A percentile compares a stretch with the other conserved stretches of the same genome.
Conservation (phyloP, 2,888 invertebrate species). For the Vanessa cardui region DNA sequence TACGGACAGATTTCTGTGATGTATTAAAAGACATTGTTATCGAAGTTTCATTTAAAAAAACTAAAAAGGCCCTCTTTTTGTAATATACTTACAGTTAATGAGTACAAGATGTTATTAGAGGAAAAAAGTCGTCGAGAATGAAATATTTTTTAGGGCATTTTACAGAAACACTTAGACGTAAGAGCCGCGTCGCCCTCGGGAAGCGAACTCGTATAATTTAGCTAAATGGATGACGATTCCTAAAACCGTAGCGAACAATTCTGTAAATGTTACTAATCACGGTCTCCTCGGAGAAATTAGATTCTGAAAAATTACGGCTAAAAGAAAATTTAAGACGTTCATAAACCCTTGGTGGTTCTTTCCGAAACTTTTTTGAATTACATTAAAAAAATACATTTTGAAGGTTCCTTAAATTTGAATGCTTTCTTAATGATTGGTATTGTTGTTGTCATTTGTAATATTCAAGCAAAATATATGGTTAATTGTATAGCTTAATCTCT, state of each 20-base stretch:
- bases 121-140: not conserved
- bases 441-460: too few species aligned
- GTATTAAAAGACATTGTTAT: too few species aligned
- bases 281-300: slow-evolving; percentile 21
- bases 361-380: not conserved
- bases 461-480: too few species aligned
- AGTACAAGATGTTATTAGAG: not conserved
- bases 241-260: slow-evolving; percentile 24
- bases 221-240: slow-evolving; percentile 22
- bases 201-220: slow-evolving; percentile 23
- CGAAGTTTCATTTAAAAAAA: too few species aligned
- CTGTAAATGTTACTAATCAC: slow-evolving; percentile 26
- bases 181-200: slow-evolving; percentile 20
- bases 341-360: not conserved
- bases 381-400: not conserved
- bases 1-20: too few species aligned
- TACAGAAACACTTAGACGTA: slow-evolving; percentile 21
- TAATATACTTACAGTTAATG: too few species aligned
- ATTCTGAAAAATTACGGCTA: slow-evolving; percentile 1
- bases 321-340: not conserved
- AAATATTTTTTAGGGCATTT: slow-evolving; percentile 19
- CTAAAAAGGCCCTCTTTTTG: too few species aligned
- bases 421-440: too few species aligned
- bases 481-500: too few species aligned
- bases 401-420: too few species aligned